Conservation (phyloP, 2,888 invertebrate species). For the Stenchaetothrips biformis region DNA sequence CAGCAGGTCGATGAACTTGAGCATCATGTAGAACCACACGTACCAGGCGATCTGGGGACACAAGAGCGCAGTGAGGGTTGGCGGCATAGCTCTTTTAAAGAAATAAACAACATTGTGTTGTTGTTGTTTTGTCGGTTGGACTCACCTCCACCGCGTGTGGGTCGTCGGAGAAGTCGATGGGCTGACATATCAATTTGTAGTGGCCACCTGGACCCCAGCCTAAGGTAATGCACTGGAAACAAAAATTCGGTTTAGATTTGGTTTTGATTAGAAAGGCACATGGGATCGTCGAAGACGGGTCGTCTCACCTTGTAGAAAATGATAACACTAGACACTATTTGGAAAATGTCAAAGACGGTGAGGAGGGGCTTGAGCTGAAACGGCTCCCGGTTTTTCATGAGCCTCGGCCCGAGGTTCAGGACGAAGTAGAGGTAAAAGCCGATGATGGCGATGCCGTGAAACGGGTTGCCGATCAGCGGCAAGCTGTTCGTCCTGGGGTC, state of each 20-base stretch:
- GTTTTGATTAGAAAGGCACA: not conserved
- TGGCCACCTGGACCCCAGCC: slow-evolving; percentile 28
- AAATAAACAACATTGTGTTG: too few relatives aligned
- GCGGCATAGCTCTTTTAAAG: too few relatives aligned
- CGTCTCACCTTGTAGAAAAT: slow-evolving; percentile 48
- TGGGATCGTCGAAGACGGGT: not conserved
- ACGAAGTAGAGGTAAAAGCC: slow-evolving; percentile 64
- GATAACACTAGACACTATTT: slow-evolving; percentile 50
- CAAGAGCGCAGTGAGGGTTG: slow-evolving; percentile 24
- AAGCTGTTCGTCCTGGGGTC: slow-evolving; percentile 61
- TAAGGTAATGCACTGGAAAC: slow-evolving; percentile 1
- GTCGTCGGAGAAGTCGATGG: slow-evolving; percentile 37
- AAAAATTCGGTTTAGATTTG: not conserved
- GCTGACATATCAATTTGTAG: slow-evolving; percentile 39
- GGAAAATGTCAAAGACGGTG: slow-evolving; percentile 50
- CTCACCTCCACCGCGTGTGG: slow-evolving; percentile 33
- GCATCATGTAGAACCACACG: slow-evolving; percentile 56
- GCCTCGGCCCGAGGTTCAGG: slow-evolving; percentile 62
- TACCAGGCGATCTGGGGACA: slow-evolving; percentile 49
- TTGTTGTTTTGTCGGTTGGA: not conserved
- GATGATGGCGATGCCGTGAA: slow-evolving; percentile 54
- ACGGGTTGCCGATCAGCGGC: slow-evolving; percentile 62
- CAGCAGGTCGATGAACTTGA: slow-evolving; percentile 55
- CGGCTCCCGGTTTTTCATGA: slow-evolving; percentile 53
- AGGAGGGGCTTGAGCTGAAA: slow-evolving; percentile 49